A percentile compares a stretch with the other conserved stretches of the same genome.
These are phyloP conservation scores for Drosophila tani DNA, from an alignment of 1,140 invertebrate genomes.

Conservation along the genomic window DNA sequence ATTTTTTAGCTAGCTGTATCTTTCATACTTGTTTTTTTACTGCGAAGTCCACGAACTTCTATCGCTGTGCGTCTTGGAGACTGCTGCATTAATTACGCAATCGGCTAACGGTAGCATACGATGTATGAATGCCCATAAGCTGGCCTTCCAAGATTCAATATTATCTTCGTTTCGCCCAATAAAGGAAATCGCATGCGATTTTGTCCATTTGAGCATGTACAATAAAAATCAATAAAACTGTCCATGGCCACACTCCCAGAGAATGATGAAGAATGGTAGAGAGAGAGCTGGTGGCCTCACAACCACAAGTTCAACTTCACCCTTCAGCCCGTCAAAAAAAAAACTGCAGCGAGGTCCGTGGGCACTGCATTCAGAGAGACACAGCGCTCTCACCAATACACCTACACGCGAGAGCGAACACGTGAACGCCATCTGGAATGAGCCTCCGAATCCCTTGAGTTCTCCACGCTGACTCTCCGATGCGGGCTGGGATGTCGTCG, in stretches of 20 bases:
- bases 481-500: background rate
- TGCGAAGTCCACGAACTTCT: conserved; percentile 77
- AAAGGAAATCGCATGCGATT: conserved; percentile 48
- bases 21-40: conserved; percentile 2
- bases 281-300: conserved; percentile 23
- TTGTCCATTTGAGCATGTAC: conserved; percentile 10
- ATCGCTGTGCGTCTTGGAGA: conserved; percentile 43
- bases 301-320: conserved; percentile 40
- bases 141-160: background rate
- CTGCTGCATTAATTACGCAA: background rate
- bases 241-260: conserved; percentile 29
- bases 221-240: conserved; percentile 68
- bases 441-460: conserved; percentile 34
- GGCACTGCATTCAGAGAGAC: conserved; percentile 13
- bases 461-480: conserved; percentile 38
- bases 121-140: too few species aligned
- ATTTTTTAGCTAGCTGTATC: too few species aligned
- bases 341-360: conserved; percentile 39
- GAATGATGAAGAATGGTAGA: conserved; percentile 18
- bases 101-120: background rate
- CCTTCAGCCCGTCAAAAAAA: conserved; percentile 22
- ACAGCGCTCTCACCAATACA: conserved; percentile 34
- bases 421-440: conserved; percentile 13
- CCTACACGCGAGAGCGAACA: background rate
- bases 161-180: background rate